Evolutionary conservation across 2,888 invertebrate genomes (phyloP).

Genomic region (Pristionchus entomophagus): DNA sequence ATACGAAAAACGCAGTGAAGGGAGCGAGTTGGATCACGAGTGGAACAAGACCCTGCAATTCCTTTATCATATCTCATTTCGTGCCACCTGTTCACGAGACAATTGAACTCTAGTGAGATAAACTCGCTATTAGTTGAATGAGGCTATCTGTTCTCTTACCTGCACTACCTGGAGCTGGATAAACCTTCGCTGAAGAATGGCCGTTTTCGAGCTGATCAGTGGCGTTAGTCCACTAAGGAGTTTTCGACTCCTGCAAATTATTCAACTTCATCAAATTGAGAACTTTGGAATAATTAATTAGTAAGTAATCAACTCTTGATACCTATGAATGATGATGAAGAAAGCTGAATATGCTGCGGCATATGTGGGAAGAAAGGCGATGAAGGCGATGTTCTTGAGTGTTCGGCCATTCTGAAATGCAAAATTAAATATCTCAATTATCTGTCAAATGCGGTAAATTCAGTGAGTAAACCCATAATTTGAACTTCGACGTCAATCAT

Average conservation of each 20-base stretch:
- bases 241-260: not conserved
- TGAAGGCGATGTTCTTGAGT: conserved; percentile 15
- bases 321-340: conserved; percentile 9
- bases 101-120: not conserved
- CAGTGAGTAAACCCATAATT: too few species aligned
- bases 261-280: not conserved
- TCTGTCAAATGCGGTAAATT: too few species aligned
- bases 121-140: too few species aligned
- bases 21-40: not conserved
- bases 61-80: not conserved
- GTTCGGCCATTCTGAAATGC: not conserved
- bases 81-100: not conserved
- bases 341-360: conserved; percentile 12
- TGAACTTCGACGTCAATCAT: too few species aligned
- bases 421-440: too few species aligned
- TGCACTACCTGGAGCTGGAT: conserved; percentile 6
- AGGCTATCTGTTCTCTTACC: not conserved
- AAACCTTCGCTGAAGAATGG: not conserved
- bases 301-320: too few species aligned
- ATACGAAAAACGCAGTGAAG: not conserved
- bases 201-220: conserved; percentile 6
- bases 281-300: not conserved
- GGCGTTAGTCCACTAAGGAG: not conserved
- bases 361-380: conserved; percentile 12
- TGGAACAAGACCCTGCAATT: not conserved